A percentile compares a stretch with the other conserved stretches of the same genome.
phyloP scores from a whole-genome alignment of 2,888 invertebrate genomes.

The Drosophila fungiperda region DNA sequence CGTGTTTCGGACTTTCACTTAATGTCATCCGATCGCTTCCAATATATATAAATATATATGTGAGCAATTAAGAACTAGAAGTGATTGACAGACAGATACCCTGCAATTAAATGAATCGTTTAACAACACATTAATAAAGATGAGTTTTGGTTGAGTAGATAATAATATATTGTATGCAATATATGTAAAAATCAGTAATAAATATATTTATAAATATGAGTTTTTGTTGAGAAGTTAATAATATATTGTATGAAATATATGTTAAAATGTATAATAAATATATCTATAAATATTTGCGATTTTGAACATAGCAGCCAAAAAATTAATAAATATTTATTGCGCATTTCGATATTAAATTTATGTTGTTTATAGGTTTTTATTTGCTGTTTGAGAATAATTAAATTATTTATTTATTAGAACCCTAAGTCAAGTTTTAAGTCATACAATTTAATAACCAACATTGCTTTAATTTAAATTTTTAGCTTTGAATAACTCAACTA shows the following conservation, averaged over 20 bases:
- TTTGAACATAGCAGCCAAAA: too few relatives aligned
- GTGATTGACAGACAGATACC: slow-evolving; percentile 1
- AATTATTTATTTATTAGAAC: neutral
- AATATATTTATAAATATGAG: too few relatives aligned
- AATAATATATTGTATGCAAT: neutral
- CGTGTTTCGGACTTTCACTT: slow-evolving; percentile 72
- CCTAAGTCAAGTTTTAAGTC: neutral
- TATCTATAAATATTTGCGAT: too few relatives aligned
- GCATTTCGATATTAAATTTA: neutral
- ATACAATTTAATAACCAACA: neutral
- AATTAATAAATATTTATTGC: neutral
- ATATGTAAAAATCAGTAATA: neutral
- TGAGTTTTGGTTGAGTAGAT: neutral
- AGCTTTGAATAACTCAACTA: neutral
- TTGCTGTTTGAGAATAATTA: too few relatives aligned
- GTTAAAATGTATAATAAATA: too few relatives aligned
- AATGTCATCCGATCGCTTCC: slow-evolving; percentile 48
- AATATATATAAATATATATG: neutral
- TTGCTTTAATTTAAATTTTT: neutral
- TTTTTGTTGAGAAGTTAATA: too few relatives aligned
- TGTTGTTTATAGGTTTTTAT: neutral
- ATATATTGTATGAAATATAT: too few relatives aligned
- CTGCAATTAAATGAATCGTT: slow-evolving; percentile 2
- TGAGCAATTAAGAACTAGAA: neutral
- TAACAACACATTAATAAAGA: neutral